Percentiles rank a stretch among this genome's conserved stretches.
These are phyloP conservation scores for Xylota segnis DNA, from an alignment of 2,888 invertebrate genomes.

Conservation along the genomic window DNA sequence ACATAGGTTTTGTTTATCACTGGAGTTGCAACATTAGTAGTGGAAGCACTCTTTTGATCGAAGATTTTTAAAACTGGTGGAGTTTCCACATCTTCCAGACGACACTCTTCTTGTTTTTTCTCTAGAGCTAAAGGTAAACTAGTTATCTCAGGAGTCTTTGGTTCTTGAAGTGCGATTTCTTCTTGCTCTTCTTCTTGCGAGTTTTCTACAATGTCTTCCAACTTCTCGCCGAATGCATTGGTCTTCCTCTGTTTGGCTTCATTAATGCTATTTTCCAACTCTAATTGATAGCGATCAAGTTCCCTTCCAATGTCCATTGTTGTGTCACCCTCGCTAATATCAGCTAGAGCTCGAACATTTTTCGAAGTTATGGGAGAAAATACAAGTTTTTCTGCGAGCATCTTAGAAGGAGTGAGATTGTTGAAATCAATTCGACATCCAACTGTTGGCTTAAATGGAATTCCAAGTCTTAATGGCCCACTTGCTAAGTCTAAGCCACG, in stretches of 20 bases:
- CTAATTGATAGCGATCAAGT: slow-evolving; percentile 83
- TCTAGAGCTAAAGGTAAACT: background rate
- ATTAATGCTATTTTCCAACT: slow-evolving; percentile 84
- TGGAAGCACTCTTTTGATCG: background rate
- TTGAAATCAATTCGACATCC: slow-evolving; percentile 83
- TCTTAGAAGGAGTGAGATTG: slow-evolving; percentile 82
- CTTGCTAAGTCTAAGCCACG: slow-evolving; percentile 78
- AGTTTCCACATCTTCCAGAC: slow-evolving; percentile 61
- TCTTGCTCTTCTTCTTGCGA: slow-evolving; percentile 77
- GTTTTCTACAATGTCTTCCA: slow-evolving; percentile 76
- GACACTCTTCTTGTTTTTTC: background rate
- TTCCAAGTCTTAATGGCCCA: slow-evolving; percentile 80
- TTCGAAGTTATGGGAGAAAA: slow-evolving; percentile 80
- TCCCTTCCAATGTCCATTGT: slow-evolving; percentile 83
- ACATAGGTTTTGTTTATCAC: slow-evolving; percentile 14
- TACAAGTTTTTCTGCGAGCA: slow-evolving; percentile 82
- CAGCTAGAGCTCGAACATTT: slow-evolving; percentile 79
- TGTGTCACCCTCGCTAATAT: slow-evolving; percentile 82
- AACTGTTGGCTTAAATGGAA: slow-evolving; percentile 83
- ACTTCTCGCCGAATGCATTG: slow-evolving; percentile 63
- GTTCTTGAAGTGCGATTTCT: slow-evolving; percentile 30
- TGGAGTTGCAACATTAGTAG: background rate
- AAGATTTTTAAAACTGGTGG: slow-evolving; percentile 45
- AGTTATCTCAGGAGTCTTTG: slow-evolving; percentile 44
- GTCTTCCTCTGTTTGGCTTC: slow-evolving; percentile 83